A percentile compares a stretch with the other conserved stretches of the same genome.
Evolutionary conservation across 2,113 vertebrate species (phyloP).

Genomic region (Empidonax alnorum): DNA sequence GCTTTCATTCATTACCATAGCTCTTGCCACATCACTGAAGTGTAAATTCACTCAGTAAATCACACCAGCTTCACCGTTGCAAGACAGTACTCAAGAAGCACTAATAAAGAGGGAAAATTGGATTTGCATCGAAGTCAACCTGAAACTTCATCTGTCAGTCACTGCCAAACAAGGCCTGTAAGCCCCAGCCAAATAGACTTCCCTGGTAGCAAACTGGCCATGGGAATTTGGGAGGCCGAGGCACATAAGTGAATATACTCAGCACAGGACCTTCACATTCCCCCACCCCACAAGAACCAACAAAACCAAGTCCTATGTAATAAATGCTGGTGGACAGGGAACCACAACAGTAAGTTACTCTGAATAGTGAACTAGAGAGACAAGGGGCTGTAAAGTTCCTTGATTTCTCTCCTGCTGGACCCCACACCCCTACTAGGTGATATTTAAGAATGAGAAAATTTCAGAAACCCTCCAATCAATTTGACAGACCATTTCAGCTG

Average conservation of each 20-base stretch:
- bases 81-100: conserved; percentile 41
- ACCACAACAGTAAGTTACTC: not conserved
- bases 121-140: conserved; percentile 47
- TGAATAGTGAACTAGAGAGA: not conserved
- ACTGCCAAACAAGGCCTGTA: conserved; percentile 4
- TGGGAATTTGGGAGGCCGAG: not conserved
- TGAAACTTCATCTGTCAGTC: conserved; percentile 37
- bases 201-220: not conserved
- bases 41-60: conserved; percentile 55
- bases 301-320: not conserved
- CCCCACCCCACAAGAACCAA: not conserved
- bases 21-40: conserved; percentile 39
- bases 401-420: not conserved
- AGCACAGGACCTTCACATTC: not conserved
- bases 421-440: not conserved
- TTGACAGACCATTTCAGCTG: not conserved
- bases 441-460: conserved; percentile 18
- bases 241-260: not conserved
- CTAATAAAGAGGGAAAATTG: conserved; percentile 52
- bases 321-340: not conserved
- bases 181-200: not conserved
- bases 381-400: not conserved
- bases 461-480: not conserved
- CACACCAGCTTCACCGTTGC: not conserved
- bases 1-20: conserved; percentile 43